Conservation (phyloP, 2,797 vertebrate species). For the Oceanodroma leucorhoa region DNA sequence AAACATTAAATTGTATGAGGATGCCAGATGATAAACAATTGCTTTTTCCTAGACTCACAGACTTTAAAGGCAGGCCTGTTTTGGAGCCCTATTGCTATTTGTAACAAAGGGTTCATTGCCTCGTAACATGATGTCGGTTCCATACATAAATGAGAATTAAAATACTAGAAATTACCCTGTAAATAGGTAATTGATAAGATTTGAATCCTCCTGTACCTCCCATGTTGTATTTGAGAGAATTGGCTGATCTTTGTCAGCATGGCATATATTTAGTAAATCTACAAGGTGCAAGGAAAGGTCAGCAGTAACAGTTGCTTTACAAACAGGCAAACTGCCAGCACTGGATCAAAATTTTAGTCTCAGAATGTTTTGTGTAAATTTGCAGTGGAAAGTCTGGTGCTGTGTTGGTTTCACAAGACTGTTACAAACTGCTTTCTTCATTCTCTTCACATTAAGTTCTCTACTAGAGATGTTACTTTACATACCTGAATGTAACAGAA, state of each 20-base stretch:
- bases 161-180: neutral
- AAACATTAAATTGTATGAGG: neutral
- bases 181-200: neutral
- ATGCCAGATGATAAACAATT: neutral
- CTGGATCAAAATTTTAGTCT: neutral
- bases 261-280: neutral
- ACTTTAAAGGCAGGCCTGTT: neutral
- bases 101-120: neutral
- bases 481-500: neutral
- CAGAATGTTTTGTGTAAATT: neutral
- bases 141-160: neutral
- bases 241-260: neutral
- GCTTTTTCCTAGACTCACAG: neutral
- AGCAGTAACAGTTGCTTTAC: neutral
- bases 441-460: neutral
- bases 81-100: neutral
- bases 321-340: neutral
- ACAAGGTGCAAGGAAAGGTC: neutral
- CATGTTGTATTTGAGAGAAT: neutral
- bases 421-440: neutral
- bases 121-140: fast-evolving
- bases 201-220: neutral
- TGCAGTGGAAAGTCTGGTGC: neutral
- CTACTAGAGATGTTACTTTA: neutral
- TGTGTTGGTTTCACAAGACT: neutral